Base-by-base conservation (phyloP, 1,140 invertebrate species). In the Mycetomoellerius zeteki region DNA sequence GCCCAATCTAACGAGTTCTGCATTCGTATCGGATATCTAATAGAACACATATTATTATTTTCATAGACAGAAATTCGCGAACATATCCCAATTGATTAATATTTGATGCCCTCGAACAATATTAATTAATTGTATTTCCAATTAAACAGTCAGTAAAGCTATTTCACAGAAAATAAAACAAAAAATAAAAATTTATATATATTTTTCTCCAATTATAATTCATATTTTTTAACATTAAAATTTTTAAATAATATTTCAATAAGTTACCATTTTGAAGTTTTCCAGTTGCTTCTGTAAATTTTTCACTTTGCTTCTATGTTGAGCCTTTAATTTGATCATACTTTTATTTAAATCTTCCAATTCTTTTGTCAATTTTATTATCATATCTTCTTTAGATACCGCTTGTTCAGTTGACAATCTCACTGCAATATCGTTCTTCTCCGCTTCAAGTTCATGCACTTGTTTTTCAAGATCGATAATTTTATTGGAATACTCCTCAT, bases 241-340 rank as follows among this genome's bases (percentile, higher is more conserved):
- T 54, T 12, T 73, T 16, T 14, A 69, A 19, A 67, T 37, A 37
- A 7, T 58, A 43, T n/a, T 75, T n/a, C 3, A 80, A 65, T 6
- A 86, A 84, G 3, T 0, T 30, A 97, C 96, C 96, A 97, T 97
- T 94, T 97, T 98, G 85, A 98, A 96, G 90, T 96, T 96, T 86
- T 98, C 97, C 78, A 98, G 95, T 93, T 98, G 97, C 90, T 98
- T 98, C 90, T 98, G 98, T 91, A 98, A 95, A 94, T 97, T 96
- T 94, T 98, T 99, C 21, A 98, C 94, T 96, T 98, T 98, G 50
- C 96, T 96, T 92, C 97, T 98, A 90, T 97, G 96, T 91, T 97
- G 96, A 6, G 97, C 97, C 94, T 98, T 98, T 33, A 98, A 95
- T 95, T 98, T 98, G 54, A 98, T 97, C 96, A 98, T 97, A 92